Base-by-base conservation (phyloP, 1,140 invertebrate species). In the Neodiprion fabricii region DNA sequence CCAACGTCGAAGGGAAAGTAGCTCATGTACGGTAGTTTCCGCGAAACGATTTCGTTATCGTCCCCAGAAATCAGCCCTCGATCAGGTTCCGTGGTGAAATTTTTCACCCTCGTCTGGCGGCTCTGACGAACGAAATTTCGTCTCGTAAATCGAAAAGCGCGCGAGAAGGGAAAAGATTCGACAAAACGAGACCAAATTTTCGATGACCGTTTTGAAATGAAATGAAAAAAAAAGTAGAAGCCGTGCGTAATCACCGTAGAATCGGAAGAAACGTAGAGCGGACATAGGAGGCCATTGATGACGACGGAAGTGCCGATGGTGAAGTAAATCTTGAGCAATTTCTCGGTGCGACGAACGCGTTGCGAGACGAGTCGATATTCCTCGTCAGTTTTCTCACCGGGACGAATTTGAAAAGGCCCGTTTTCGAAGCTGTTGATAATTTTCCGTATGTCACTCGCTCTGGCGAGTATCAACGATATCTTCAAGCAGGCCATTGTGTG, bases 1-100 rank as follows among this genome's bases (percentile, higher is more conserved):
- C n/a, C 53, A 17, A 61, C n/a, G n/a, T 61, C 53, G 53, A 61
- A 61, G n/a, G 53, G 53, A 17, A 61, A 61, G 53, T 61, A 61
- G 53, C 11, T 61, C 53, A 17, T 61, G 53, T 61, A 61, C 11
- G 53, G 53, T 9, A 61, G 53, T 9, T 61, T 61, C 53, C 53
- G 28, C 2, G 28, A 40, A 40, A 40, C 28, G 2, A 2, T 40
- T 40, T 40, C 28, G 28, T 40, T 40, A 40, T 40, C 1, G 28
- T 40, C 28, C 28, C 28, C 0, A 40, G 28, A 40, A 40, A 40
- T 40, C 28, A 40, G 2, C 28, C 28, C 5, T 40, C 28, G 28
- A 40, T 40, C 28, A 40, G 28, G 28, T 40, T 40, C 28, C 28
- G 5, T 40, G 28, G 5, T 40, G 28, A 40, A 5, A 40, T 40